Base-by-base conservation (phyloP, 1,140 invertebrate species). In the Drosophila orosa region DNA sequence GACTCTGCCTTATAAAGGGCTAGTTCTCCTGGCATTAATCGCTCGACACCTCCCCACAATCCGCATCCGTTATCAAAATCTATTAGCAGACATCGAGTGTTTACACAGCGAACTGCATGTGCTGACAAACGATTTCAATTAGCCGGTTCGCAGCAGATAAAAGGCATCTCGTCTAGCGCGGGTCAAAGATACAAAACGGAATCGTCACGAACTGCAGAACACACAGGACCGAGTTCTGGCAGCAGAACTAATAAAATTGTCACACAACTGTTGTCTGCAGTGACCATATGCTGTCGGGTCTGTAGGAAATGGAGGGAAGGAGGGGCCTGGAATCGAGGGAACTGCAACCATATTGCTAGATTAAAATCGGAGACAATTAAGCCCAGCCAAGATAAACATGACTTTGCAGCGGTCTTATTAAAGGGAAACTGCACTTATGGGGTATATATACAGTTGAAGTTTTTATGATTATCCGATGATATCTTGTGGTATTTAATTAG, bases 51-150 rank as follows among this genome's bases (percentile, higher is more conserved):
- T 75, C 4, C 31, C 59, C 75, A 72, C 69, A 45, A 67, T 60
- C 57, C 54, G 69, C 61, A 57, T 82, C 65, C 74, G 78, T 87
- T 87, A 82, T 86, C 84, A 87, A 69, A 77, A 60, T 58, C 73
- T 65, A 74, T 67, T 47, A 40, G 50, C 52, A 57, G 72, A 75
- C 48, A 45, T 63, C 39, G 52, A 69, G 22, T 87, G 84, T 87
- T 87, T 87, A 87, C 79, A 79, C 22, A 50, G 48, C 48, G 71
- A 37, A 31, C 27, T 56, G 65, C 25, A 27, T 65, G 72, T 71
- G 75, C 84, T 87, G 83, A 87, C 84, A 87, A 87, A 83, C 84
- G 83, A 89, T 80, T 87, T 87, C 83, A 87, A 87, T 87, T 87
- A 87, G 83, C 81, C 48, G 66, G 39, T 55, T 85, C 73, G 79